Evolutionary conservation across 2,113 vertebrate species (phyloP).

Genomic region (human): DNA sequence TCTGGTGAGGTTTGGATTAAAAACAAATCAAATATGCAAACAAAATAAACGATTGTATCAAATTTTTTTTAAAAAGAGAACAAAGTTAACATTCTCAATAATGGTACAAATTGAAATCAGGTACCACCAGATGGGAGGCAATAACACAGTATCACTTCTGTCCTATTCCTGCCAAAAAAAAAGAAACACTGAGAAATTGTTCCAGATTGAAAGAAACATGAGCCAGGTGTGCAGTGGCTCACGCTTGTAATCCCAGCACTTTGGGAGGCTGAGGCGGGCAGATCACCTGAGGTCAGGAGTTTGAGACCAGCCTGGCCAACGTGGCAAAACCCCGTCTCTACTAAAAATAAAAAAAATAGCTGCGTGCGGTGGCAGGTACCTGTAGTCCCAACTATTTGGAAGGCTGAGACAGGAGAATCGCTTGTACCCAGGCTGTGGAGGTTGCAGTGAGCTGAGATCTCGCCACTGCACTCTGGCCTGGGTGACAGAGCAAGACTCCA

Average conservation of each 20-base stretch:
- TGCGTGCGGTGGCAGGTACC: neutral
- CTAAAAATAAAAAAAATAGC: neutral
- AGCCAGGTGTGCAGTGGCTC: neutral
- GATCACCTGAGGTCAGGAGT: neutral
- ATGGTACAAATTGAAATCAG: neutral
- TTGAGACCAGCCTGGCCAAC: neutral
- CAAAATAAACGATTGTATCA: too few species aligned
- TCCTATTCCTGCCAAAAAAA: neutral
- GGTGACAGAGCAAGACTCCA: neutral
- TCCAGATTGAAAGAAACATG: too few species aligned
- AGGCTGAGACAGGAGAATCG: neutral
- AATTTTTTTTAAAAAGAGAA: neutral
- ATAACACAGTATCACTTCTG: neutral
- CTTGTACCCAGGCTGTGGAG: too few species aligned
- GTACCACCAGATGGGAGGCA: neutral
- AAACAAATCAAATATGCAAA: too few species aligned
- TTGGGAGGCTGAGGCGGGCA: neutral
- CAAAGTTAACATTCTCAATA: neutral
- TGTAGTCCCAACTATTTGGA: neutral
- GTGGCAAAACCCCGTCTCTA: neutral
- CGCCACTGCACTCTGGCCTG: neutral
- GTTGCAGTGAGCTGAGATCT: neutral
- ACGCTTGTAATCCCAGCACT: neutral
- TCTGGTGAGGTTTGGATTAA: too few species aligned
- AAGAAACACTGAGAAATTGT: too few species aligned